Conservation (phyloP, 2,797 vertebrate species). For the Aeoliscus strigatus region DNA sequence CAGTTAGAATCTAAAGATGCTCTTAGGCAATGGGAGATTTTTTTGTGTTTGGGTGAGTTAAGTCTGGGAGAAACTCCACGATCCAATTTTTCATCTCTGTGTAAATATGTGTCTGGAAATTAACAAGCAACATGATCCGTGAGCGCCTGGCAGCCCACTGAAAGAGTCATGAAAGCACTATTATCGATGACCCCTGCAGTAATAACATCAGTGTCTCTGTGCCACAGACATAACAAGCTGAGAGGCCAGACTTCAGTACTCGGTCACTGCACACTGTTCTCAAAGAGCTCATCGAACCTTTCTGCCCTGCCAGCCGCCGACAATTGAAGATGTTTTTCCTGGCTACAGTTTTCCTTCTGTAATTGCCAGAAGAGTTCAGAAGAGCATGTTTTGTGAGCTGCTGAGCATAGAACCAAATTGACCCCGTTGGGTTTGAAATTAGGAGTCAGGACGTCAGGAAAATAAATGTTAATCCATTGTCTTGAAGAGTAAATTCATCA, state of each 20-base stretch:
- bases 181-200: slow-evolving; percentile 60
- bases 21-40: slow-evolving; percentile 15
- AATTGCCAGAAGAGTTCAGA: slow-evolving; percentile 47
- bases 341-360: slow-evolving; percentile 34
- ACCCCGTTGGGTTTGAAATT: neutral
- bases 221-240: slow-evolving; percentile 40
- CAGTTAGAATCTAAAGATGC: slow-evolving; percentile 25
- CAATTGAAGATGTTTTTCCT: slow-evolving; percentile 28
- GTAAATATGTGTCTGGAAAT: slow-evolving; percentile 17
- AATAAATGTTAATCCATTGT: too few species aligned
- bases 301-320: slow-evolving; percentile 37
- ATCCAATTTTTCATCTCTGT: neutral
- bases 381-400: slow-evolving; percentile 30
- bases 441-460: too few species aligned
- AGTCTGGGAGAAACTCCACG: too few species aligned
- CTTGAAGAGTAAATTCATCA: too few species aligned
- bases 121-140: slow-evolving; percentile 21
- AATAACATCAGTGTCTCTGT: slow-evolving; percentile 43
- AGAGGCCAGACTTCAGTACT: slow-evolving; percentile 53
- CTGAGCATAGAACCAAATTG: slow-evolving; percentile 14
- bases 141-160: slow-evolving; percentile 22
- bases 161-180: slow-evolving; percentile 40
- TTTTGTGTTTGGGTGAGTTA: neutral
- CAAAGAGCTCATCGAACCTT: slow-evolving; percentile 45
- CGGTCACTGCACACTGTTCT: slow-evolving; percentile 63